Conservation (phyloP, 2,797 vertebrate species). For the Bufotes viridis region DNA sequence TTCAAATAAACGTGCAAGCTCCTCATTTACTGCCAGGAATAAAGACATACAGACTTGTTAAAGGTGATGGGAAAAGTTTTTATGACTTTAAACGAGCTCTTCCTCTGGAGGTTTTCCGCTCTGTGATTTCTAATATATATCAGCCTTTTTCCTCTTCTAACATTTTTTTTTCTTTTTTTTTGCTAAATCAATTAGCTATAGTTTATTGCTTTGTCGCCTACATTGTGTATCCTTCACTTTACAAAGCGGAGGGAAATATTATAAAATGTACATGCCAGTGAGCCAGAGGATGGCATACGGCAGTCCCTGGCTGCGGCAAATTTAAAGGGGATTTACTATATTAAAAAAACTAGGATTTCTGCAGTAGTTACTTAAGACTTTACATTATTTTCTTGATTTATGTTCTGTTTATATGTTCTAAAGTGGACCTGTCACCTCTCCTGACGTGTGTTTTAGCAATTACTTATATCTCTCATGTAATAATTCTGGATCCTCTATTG, state of each 20-base stretch:
- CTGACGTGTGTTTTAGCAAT: too few relatives aligned
- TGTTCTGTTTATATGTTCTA: neutral
- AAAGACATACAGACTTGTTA: constrained; percentile 62
- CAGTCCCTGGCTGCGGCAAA: constrained; percentile 5
- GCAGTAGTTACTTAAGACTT: neutral
- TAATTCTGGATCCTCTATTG: too few relatives aligned
- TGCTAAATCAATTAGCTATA: constrained; percentile 62
- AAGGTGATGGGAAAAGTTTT: constrained; percentile 63
- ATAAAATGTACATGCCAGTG: constrained; percentile 47
- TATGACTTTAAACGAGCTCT: constrained; percentile 62
- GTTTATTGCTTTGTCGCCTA: constrained; percentile 62
- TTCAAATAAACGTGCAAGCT: neutral
- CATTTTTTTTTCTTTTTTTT: constrained; percentile 37
- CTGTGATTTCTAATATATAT: constrained; percentile 62
- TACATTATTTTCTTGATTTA: neutral
- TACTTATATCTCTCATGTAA: too few relatives aligned
- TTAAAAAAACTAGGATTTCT: neutral
- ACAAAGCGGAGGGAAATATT: constrained; percentile 45
- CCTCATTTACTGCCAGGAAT: constrained; percentile 49
- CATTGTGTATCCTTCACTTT: constrained; percentile 55
- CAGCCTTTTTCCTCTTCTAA: constrained; percentile 44
- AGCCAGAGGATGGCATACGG: constrained; percentile 13
- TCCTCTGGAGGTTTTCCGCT: constrained; percentile 60
- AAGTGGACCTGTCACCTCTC: too few relatives aligned
- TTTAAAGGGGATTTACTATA: constrained; percentile 19